phyloP scores from a whole-genome alignment of 1,140 invertebrate species.

The Drosophila nannoptera region DNA sequence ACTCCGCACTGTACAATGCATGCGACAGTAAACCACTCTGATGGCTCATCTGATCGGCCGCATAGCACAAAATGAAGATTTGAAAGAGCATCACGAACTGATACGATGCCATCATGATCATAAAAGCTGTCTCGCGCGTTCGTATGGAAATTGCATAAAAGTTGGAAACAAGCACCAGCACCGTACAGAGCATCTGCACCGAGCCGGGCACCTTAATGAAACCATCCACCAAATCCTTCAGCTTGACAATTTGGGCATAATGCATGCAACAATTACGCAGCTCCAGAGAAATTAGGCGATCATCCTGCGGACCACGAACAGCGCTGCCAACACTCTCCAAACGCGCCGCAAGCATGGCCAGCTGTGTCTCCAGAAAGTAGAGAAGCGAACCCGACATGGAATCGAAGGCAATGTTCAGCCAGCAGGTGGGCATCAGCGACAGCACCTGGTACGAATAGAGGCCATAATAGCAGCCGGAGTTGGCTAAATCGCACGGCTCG shows the following conservation, averaged over 20 bases:
- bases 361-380: conserved; percentile 46
- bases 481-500: conserved; percentile 45
- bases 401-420: conserved; percentile 68
- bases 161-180: conserved; percentile 68
- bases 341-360: conserved; percentile 52
- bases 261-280: conserved; percentile 49
- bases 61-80: conserved; percentile 73
- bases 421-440: conserved; percentile 51
- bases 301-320: background rate
- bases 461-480: conserved; percentile 31
- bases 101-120: conserved; percentile 57
- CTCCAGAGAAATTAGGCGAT: conserved; percentile 29
- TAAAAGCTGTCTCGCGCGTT: conserved; percentile 26
- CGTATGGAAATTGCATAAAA: conserved; percentile 63
- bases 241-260: conserved; percentile 45
- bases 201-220: conserved; percentile 59
- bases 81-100: conserved; percentile 66
- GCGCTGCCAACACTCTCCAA: conserved; percentile 43
- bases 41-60: conserved; percentile 62
- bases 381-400: conserved; percentile 47
- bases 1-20: conserved; percentile 61
- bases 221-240: conserved; percentile 52
- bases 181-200: conserved; percentile 61
- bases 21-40: conserved; percentile 51
- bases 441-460: conserved; percentile 53